These are phyloP conservation scores for Bubo scandiacus DNA, from an alignment of 2,113 vertebrate genomes.

Conservation along the genomic window DNA sequence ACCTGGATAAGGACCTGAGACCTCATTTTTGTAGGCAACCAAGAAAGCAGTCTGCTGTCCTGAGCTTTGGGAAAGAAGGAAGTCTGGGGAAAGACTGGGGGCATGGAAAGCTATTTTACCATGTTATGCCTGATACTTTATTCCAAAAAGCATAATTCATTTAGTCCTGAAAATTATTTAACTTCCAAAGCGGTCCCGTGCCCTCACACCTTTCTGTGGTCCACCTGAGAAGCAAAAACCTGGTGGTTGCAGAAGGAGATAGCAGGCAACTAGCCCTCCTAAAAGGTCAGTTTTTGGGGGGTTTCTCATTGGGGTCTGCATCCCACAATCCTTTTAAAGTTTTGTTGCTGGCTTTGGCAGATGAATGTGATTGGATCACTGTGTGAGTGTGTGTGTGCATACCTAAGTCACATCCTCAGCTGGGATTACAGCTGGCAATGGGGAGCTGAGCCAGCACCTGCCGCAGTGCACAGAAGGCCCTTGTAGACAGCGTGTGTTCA, in stretches of 20 bases:
- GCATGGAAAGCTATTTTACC: not conserved
- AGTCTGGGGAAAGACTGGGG: not conserved
- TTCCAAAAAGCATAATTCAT: not conserved
- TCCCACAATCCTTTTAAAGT: not conserved
- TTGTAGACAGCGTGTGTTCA: not conserved
- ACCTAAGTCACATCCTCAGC: not conserved
- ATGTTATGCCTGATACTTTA: not conserved
- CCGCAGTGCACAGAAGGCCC: not conserved
- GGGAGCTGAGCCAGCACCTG: rapidly evolving
- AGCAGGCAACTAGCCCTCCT: not conserved
- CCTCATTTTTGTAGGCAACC: not conserved
- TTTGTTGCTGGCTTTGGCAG: not conserved
- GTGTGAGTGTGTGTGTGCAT: not conserved
- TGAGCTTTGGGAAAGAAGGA: not conserved
- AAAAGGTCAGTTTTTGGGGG: not conserved
- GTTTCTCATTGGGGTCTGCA: not conserved
- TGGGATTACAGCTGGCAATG: not conserved
- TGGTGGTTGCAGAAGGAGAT: not conserved
- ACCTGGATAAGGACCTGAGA: not conserved
- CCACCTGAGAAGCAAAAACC: not conserved
- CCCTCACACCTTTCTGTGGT: not conserved
- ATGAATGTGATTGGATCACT: rapidly evolving
- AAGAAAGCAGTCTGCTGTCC: not conserved
- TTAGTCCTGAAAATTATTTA: not conserved
- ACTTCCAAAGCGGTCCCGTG: rapidly evolving